Percentiles rank a stretch among this genome's conserved stretches.
phyloP scores from a whole-genome alignment of 2,888 invertebrate species.

The Agonopterix subpropinquella region DNA sequence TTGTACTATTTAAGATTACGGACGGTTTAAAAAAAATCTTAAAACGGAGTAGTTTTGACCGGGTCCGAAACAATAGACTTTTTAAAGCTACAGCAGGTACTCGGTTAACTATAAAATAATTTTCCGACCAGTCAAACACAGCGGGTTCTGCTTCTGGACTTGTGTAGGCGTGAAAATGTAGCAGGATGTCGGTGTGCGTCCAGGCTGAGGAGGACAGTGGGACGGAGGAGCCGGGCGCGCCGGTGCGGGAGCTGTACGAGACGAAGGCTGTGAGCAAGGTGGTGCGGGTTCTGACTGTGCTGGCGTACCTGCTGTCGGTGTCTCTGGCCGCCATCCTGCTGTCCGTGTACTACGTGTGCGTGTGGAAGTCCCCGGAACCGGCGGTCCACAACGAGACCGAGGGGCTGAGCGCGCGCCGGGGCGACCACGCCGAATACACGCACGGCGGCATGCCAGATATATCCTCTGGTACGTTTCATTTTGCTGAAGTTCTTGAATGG shows the following conservation, averaged over 20 bases:
- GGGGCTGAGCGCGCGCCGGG: slow-evolving; percentile 24
- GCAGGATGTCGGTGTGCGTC: slow-evolving; percentile 58
- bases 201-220: slow-evolving; percentile 49
- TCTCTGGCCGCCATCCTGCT: slow-evolving; percentile 89
- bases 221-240: slow-evolving; percentile 38
- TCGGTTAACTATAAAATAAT: no score
- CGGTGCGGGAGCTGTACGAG: slow-evolving; percentile 49
- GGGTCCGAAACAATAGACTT: no score
- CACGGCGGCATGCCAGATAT: not conserved
- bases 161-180: slow-evolving; percentile 26
- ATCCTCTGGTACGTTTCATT: not conserved
- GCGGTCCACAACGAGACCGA: slow-evolving; percentile 31
- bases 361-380: slow-evolving; percentile 84
- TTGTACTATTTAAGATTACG: no score
- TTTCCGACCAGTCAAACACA: not conserved
- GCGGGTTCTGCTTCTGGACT: no score
- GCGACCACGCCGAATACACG: not conserved
- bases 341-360: slow-evolving; percentile 87
- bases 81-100: no score
- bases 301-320: slow-evolving; percentile 89
- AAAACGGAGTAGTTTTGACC: no score
- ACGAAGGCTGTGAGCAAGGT: slow-evolving; percentile 60
- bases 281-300: slow-evolving; percentile 82
- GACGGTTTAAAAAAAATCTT: no score
- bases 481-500: not conserved